Evolutionary conservation across 1,140 invertebrate species (phyloP).

Genomic region (Ostrea edulis): DNA sequence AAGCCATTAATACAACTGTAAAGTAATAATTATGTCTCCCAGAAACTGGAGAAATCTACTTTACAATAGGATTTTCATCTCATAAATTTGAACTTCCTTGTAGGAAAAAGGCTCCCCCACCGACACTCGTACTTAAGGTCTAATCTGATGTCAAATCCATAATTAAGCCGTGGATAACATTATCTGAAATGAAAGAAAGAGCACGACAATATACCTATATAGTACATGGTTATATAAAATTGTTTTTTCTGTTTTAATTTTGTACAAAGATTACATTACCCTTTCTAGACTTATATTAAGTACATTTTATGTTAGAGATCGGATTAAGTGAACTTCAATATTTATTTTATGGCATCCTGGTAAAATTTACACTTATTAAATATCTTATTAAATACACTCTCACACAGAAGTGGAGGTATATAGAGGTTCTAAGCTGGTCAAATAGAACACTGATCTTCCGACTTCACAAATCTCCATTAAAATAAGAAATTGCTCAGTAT

Average conservation of each 20-base stretch:
- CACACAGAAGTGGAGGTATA: background rate
- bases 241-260: too few relatives aligned
- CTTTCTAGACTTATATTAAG: too few relatives aligned
- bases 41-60: background rate
- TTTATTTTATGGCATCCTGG: too few relatives aligned
- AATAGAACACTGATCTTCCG: background rate
- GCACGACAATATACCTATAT: too few relatives aligned
- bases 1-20: background rate
- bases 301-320: too few relatives aligned
- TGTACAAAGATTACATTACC: too few relatives aligned
- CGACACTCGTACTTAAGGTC: background rate
- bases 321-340: too few relatives aligned
- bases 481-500: background rate
- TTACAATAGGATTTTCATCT: background rate
- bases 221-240: too few relatives aligned
- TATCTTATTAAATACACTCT: background rate
- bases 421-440: background rate
- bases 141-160: too few relatives aligned
- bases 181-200: too few relatives aligned
- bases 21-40: background rate
- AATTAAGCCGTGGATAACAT: too few relatives aligned
- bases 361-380: background rate
- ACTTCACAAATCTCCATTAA: background rate
- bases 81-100: background rate
- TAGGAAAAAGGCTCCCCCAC: background rate